Percentiles rank a stretch among this genome's conserved stretches.
Conservation (phyloP, 1,140 invertebrate genomes). For the Ceratosolen solmsi region DNA sequence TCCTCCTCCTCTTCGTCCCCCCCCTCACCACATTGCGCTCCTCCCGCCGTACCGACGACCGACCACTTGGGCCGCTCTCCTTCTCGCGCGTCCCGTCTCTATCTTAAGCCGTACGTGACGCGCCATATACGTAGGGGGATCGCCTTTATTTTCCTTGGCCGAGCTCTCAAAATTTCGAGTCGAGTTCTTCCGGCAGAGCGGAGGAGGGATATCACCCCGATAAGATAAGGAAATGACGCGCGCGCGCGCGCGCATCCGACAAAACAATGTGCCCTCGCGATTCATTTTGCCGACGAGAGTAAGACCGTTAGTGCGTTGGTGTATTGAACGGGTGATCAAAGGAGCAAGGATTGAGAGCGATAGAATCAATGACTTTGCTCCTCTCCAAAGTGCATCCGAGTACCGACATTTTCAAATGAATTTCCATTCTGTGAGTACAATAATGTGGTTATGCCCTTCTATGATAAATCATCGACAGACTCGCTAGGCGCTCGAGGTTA, state of each 20-base stretch:
- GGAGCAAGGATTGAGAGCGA: neutral
- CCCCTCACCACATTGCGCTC: neutral
- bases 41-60: neutral
- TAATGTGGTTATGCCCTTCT: too few relatives aligned
- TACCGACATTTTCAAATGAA: neutral
- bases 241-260: neutral
- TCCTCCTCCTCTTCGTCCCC: neutral
- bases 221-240: constrained; percentile 2
- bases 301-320: too few relatives aligned
- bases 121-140: neutral
- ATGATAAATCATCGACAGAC: too few relatives aligned
- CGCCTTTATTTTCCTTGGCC: neutral
- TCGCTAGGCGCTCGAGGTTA: too few relatives aligned
- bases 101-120: constrained; percentile 10
- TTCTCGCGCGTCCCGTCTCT: neutral
- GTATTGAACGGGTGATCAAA: too few relatives aligned
- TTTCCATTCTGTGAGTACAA: neutral
- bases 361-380: neutral
- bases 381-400: neutral
- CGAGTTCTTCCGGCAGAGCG: neutral
- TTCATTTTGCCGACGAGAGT: neutral
- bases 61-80: neutral
- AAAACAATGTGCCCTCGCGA: neutral
- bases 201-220: neutral
- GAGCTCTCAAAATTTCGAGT: neutral